Evolutionary conservation across 2,888 invertebrate species (phyloP), one percentile per base, ranked within the genome.

Genomic region (Vanessa cardui): DNA sequence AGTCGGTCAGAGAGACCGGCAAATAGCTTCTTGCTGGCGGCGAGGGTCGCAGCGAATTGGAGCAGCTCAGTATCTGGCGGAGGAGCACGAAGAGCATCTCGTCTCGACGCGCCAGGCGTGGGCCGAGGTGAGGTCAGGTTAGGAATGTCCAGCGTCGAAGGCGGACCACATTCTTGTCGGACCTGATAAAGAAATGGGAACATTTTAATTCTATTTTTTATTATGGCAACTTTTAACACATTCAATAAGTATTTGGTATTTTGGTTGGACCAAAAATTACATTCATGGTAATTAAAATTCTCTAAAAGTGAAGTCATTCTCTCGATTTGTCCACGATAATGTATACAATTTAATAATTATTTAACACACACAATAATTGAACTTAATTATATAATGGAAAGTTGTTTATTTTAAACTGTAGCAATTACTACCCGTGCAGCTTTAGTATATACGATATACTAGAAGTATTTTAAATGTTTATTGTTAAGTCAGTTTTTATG

Each of bases 21-120:
- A 89, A 97, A 98, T 84, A 98, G 96, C 78, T 96, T 96, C 85
- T 96, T 96, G 69, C 96, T 97, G 79, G 94, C 94, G 26, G 94
- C 94, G 62, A 96, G 93, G 16, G 94, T 94, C 8, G 94, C 94
- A 12, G 95, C 90, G 80, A 96, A 95, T 76, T 94, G 94, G 33
- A 94, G 82, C 60, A 96, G 93, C 76, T 94, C 94, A 0, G 94
- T 93, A 75, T 95, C 95, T 7, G 95, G 95, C 0, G 95, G 94
- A 0, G 95, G 94, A 0, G 94, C 90, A 76, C 95, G 92, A 49
- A 94, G 90, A 52, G 86, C 83, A 31, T 88, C 89, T 31, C 83
- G 92, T 74, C 83, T 87, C 58, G 82, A 74, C 0, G 81, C 74
- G 0, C 82, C 83, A 2, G 84, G 80, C 15, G 84, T 82, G 8